Percentiles rank a stretch among this genome's conserved stretches.
Conservation (phyloP, 2,113 vertebrate genomes). For the Calyptommatus sinebrachiatus region DNA sequence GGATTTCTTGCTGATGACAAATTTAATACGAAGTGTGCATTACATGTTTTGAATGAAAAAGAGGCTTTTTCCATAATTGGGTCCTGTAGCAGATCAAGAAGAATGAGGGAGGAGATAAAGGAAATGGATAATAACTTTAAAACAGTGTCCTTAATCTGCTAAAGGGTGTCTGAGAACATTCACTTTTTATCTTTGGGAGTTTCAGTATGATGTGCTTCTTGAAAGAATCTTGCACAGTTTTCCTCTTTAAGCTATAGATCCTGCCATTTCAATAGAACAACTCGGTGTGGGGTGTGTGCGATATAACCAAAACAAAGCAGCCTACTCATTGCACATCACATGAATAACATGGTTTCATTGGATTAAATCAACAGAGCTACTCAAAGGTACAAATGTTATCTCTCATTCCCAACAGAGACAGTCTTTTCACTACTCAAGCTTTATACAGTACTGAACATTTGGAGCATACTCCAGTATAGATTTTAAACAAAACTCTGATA, state of each 20-base stretch:
- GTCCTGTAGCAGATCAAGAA: not conserved
- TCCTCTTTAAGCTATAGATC: slow-evolving; percentile 16
- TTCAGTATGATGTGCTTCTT: slow-evolving; percentile 20
- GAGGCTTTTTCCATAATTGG: slow-evolving; percentile 9
- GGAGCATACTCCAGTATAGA: not conserved
- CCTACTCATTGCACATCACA: slow-evolving; percentile 1
- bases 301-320: not conserved
- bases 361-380: not conserved
- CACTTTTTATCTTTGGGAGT: not conserved
- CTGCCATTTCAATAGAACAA: slow-evolving; percentile 5
- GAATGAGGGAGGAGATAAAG: not conserved
- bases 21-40: slow-evolving; percentile 25
- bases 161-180: not conserved
- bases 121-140: not conserved
- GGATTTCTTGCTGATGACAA: slow-evolving; percentile 16
- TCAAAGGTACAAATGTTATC: not conserved
- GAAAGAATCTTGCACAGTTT: slow-evolving; percentile 8
- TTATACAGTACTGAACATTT: not conserved
- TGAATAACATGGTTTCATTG: slow-evolving; percentile 17
- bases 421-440: not conserved
- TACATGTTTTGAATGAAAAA: slow-evolving; percentile 24
- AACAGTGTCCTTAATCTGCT: slow-evolving; percentile 3
- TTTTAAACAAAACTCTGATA: not conserved
- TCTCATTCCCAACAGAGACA: not conserved
- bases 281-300: not conserved